Conservation (phyloP, 2,797 vertebrate species). For the Platyrinchus mystaceus region DNA sequence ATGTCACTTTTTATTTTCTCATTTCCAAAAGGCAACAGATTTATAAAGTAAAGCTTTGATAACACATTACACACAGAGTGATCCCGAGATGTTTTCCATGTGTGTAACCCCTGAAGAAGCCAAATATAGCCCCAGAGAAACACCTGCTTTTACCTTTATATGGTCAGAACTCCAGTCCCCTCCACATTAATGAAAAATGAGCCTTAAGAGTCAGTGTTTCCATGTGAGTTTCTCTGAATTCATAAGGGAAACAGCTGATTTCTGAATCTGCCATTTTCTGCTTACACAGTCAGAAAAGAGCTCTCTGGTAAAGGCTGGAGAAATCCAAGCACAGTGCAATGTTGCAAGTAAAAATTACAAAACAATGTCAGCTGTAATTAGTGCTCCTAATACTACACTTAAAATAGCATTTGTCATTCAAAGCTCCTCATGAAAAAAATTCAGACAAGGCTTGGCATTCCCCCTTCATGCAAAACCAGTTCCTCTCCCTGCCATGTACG, state of each 20-base stretch:
- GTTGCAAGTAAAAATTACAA: constrained; percentile 15
- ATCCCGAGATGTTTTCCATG: not conserved
- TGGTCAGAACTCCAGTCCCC: not conserved
- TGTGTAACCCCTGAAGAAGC: not conserved
- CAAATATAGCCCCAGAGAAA: constrained; percentile 18
- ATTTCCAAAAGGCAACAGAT: constrained; percentile 25
- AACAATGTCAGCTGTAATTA: constrained; percentile 1
- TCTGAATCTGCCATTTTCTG: constrained; percentile 62
- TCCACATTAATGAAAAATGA: constrained; percentile 49
- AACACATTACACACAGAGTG: not conserved
- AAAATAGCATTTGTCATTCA: not conserved
- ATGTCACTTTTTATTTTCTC: not conserved
- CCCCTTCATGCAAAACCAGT: not conserved
- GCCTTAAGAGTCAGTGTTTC: constrained; percentile 27
- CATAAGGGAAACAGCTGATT: constrained; percentile 58
- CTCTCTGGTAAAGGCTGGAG: not conserved
- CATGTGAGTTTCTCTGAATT: constrained; percentile 38
- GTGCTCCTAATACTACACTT: not conserved
- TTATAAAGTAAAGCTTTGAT: constrained; percentile 11
- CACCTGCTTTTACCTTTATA: constrained; percentile 47
- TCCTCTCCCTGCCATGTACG: not conserved
- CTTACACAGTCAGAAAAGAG: constrained; percentile 32
- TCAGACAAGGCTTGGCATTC: not conserved
- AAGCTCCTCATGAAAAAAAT: not conserved
- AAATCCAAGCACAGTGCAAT: not conserved